Conservation (phyloP, 2,113 vertebrate genomes). For the Hoplias malabaricus region DNA sequence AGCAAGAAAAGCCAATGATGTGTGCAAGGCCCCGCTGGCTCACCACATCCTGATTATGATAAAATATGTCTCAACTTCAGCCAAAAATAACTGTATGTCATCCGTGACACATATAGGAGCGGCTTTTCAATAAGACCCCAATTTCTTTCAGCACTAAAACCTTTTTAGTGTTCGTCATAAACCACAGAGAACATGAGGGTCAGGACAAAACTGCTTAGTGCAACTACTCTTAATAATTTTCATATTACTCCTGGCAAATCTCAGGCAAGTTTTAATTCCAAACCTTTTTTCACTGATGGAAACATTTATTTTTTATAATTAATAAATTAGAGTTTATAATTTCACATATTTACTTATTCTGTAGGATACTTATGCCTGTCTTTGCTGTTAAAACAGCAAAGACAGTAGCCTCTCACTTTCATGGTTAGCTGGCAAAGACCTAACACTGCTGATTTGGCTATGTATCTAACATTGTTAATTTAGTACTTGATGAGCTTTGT, state of each 20-base stretch:
- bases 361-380: neutral
- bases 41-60: constrained; percentile 86
- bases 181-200: constrained; percentile 65
- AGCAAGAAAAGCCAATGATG: constrained; percentile 94
- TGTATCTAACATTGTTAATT: constrained; percentile 25
- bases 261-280: neutral
- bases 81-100: constrained; percentile 84
- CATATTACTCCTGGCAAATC: neutral
- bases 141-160: constrained; percentile 89
- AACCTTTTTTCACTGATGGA: neutral
- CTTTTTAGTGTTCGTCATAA: constrained; percentile 85
- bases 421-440: neutral
- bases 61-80: constrained; percentile 83
- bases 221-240: neutral
- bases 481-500: constrained; percentile 29
- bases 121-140: constrained; percentile 84
- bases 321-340: neutral
- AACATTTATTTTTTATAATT: no score
- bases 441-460: neutral
- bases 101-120: constrained; percentile 80
- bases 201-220: neutral
- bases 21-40: constrained; percentile 84
- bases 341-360: neutral
- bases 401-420: neutral
- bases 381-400: neutral